These are phyloP conservation scores for Myrmophylax atrothorax DNA, from an alignment of 2,113 vertebrate genomes.

Conservation along the genomic window DNA sequence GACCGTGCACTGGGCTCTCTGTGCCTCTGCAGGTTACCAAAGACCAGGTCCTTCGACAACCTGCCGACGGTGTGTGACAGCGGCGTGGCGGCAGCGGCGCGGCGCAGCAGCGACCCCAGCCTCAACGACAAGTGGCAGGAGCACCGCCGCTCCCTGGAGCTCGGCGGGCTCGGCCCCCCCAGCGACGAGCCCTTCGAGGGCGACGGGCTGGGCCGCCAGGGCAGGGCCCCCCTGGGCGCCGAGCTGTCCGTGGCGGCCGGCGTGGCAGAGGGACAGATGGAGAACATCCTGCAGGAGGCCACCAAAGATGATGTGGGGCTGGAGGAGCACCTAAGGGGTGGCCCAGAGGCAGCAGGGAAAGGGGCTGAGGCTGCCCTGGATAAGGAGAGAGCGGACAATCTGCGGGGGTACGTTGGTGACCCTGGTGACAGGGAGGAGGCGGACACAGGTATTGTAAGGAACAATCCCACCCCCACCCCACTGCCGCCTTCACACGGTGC, in stretches of 20 bases:
- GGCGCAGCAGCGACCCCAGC: conserved; percentile 95
- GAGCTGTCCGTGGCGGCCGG: conserved; percentile 89
- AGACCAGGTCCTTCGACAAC: conserved; percentile 97
- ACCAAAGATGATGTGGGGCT: conserved; percentile 83
- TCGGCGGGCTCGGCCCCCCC: conserved; percentile 80
- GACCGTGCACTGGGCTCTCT: not conserved
- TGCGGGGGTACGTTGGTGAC: not conserved
- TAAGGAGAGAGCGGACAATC: conserved; percentile 20
- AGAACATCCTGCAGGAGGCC: conserved; percentile 94
- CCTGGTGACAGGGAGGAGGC: not conserved
- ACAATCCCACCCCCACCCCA: not conserved
- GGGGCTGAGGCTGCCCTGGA: conserved; percentile 22
- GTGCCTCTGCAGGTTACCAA: conserved; percentile 82
- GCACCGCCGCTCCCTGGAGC: conserved; percentile 90
- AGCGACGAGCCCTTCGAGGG: conserved; percentile 76
- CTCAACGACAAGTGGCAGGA: conserved; percentile 98
- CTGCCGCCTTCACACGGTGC: conserved; percentile 18
- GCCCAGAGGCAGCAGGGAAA: not conserved
- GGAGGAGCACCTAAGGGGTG: conserved; percentile 66
- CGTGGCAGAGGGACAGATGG: conserved; percentile 91
- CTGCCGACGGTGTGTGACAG: conserved; percentile 89
- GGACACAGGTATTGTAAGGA: not conserved
- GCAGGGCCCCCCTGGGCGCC: conserved; percentile 66
- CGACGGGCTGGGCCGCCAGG: conserved; percentile 62
- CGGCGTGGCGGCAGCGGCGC: conserved; percentile 81